These are phyloP conservation scores for Pantala flavescens DNA, from an alignment of 1,140 invertebrate species.

Conservation along the genomic window DNA sequence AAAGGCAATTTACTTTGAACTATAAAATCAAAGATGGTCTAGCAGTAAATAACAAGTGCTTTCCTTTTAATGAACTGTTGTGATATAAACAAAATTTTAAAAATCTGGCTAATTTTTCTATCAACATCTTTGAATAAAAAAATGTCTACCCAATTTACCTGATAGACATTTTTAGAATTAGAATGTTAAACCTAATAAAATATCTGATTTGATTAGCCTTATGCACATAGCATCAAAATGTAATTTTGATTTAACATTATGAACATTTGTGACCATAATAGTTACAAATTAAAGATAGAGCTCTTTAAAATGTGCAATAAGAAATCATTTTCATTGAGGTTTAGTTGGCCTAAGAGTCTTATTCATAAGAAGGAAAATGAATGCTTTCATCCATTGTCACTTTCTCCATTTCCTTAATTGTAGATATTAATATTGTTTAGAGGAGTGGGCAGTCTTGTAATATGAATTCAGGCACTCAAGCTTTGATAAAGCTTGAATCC, in stretches of 20 bases:
- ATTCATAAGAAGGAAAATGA: neutral
- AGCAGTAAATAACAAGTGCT: neutral
- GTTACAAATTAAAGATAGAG: neutral
- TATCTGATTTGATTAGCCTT: too few relatives aligned
- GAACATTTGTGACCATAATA: neutral
- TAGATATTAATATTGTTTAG: neutral
- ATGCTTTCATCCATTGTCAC: neutral
- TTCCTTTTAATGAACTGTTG: neutral
- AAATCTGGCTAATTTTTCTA: neutral
- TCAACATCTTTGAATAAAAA: too few relatives aligned
- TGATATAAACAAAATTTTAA: neutral
- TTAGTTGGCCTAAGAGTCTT: neutral
- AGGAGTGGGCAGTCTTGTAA: neutral
- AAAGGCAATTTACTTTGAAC: conserved; percentile 3
- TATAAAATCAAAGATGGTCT: neutral
- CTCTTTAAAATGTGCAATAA: neutral
- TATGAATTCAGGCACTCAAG: neutral
- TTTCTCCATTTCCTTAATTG: neutral
- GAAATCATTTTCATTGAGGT: neutral
- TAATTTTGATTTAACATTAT: neutral
- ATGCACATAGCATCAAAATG: too few relatives aligned
- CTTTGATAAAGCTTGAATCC: neutral
- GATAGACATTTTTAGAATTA: too few relatives aligned
- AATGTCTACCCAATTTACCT: too few relatives aligned
- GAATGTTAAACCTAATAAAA: too few relatives aligned